These are phyloP conservation scores for Eutrigla gurnardus DNA, from an alignment of 2,797 vertebrate genomes.

Conservation along the genomic window DNA sequence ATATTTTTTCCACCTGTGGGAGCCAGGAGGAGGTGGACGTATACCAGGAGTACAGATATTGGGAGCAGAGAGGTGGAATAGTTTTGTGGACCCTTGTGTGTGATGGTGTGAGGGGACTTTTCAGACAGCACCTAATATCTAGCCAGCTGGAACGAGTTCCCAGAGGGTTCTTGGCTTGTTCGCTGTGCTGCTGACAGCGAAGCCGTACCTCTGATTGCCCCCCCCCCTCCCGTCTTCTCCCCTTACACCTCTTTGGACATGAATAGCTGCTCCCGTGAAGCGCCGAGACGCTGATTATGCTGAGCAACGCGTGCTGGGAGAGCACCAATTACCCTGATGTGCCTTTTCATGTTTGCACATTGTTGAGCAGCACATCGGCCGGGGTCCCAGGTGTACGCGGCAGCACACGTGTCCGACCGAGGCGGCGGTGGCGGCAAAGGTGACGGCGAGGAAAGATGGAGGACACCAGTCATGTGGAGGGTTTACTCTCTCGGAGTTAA, in stretches of 20 bases:
- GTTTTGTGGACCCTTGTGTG: slow-evolving; percentile 55
- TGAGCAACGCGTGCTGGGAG: slow-evolving; percentile 62
- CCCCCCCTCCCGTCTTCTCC: slow-evolving; percentile 4
- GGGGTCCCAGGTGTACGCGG: slow-evolving; percentile 45
- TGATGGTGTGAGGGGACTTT: slow-evolving; percentile 56
- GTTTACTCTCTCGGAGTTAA: no score
- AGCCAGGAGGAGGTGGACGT: slow-evolving; percentile 36
- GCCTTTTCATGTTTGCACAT: slow-evolving; percentile 76
- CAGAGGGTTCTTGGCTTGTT: slow-evolving; percentile 55
- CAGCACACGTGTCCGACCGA: slow-evolving; percentile 21
- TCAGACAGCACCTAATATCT: slow-evolving; percentile 57
- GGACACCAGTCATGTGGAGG: slow-evolving; percentile 4
- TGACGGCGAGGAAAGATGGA: slow-evolving; percentile 39
- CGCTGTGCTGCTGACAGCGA: slow-evolving; percentile 47
- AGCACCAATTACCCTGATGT: slow-evolving; percentile 75
- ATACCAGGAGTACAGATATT: slow-evolving; percentile 21
- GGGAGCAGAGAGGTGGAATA: slow-evolving; percentile 49
- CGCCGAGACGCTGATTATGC: slow-evolving; percentile 65
- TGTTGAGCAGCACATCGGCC: slow-evolving; percentile 59
- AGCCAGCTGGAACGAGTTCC: slow-evolving; percentile 65
- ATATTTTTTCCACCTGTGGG: slow-evolving; percentile 35
- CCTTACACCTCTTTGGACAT: slow-evolving; percentile 41
- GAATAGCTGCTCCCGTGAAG: slow-evolving; percentile 48
- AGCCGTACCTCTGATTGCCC: slow-evolving; percentile 55
- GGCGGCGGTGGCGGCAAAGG: slow-evolving; percentile 45